phyloP scores from a whole-genome alignment of 2,797 vertebrate species.

The Scyliorhinus canicula region DNA sequence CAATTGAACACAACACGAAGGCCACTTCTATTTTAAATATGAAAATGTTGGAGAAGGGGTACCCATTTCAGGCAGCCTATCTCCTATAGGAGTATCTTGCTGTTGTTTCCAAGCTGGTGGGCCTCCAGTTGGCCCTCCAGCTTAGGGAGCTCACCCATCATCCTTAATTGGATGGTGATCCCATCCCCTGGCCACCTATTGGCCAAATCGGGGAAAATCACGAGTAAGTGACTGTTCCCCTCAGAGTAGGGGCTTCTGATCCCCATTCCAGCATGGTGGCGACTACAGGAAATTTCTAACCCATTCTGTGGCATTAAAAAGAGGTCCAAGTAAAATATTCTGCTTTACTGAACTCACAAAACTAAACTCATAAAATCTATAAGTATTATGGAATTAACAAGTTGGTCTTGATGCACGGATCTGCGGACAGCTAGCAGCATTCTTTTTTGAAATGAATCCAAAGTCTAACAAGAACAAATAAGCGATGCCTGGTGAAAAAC shows the following conservation, averaged over 20 bases:
- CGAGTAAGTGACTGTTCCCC: background rate
- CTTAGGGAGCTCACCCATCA: no score
- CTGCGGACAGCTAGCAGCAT: background rate
- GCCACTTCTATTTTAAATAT: no score
- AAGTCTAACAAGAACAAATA: slow-evolving; percentile 16
- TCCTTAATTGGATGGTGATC: no score
- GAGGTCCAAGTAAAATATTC: background rate
- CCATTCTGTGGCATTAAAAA: background rate
- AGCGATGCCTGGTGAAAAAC: slow-evolving; percentile 6
- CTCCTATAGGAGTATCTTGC: no score
- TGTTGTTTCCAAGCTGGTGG: no score
- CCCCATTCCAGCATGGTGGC: no score
- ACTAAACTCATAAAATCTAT: background rate
- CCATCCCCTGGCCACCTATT: background rate
- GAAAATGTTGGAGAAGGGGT: no score
- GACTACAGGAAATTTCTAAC: background rate
- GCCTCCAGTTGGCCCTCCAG: no score
- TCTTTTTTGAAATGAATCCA: background rate
- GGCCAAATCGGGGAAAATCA: background rate
- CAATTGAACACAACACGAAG: no score
- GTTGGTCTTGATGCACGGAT: background rate
- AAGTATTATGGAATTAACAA: background rate
- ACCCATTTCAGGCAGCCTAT: no score
- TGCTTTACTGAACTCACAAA: background rate
- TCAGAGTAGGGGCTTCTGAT: background rate